Conservation (phyloP, 2,797 vertebrate species). For the Molossus molossus region DNA sequence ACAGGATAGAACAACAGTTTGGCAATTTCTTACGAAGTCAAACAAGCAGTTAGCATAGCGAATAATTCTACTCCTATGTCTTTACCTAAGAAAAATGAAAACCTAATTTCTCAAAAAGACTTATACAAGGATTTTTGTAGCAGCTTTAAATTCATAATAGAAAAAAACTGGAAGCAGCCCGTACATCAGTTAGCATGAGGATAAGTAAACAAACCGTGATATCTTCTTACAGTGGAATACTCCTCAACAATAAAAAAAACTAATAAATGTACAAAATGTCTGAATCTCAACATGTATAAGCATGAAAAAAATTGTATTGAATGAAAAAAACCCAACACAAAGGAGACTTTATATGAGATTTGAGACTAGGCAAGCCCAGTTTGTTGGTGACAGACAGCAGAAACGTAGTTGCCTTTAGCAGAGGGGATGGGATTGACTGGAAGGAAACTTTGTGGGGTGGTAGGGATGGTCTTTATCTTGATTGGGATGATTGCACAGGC, state of each 20-base stretch:
- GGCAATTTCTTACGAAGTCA: background rate
- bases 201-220: background rate
- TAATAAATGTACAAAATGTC: background rate
- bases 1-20: background rate
- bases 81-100: slow-evolving; percentile 1
- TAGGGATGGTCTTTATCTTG: background rate
- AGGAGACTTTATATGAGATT: background rate
- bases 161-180: background rate
- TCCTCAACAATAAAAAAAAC: background rate
- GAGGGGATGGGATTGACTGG: background rate
- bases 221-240: background rate
- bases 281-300: background rate
- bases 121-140: background rate
- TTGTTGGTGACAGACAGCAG: background rate
- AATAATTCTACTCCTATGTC: background rate
- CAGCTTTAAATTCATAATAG: background rate
- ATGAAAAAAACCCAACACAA: background rate
- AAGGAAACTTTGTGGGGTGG: background rate
- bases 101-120: background rate
- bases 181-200: background rate
- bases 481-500: background rate
- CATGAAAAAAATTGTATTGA: background rate
- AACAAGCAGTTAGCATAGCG: background rate
- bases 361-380: background rate
- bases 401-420: background rate